These are phyloP conservation scores for Drosophila kokeensis DNA, from an alignment of 2,888 invertebrate genomes.

Conservation along the genomic window DNA sequence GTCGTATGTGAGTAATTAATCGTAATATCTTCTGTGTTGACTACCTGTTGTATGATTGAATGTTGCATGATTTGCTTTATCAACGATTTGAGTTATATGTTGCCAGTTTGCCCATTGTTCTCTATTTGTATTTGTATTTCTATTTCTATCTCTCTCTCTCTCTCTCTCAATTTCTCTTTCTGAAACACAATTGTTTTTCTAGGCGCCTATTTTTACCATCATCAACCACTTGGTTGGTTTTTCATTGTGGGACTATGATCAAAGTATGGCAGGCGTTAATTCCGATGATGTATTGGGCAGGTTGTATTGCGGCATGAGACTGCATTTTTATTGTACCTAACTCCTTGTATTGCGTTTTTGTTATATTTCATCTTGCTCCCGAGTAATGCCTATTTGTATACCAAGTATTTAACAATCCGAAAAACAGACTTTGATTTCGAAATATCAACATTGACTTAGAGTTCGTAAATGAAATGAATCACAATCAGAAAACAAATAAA, in stretches of 20 bases:
- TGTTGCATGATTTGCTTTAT: constrained; percentile 42
- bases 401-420: not conserved
- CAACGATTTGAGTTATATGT: constrained; percentile 6
- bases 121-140: constrained; percentile 12
- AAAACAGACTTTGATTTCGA: constrained; percentile 1
- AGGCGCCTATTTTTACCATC: constrained; percentile 90
- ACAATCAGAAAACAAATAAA: not conserved
- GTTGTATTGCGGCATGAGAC: constrained; percentile 86
- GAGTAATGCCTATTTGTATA: constrained; percentile 12
- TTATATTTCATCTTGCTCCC: constrained; percentile 33
- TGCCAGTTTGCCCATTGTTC: constrained; percentile 7
- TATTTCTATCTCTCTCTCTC: constrained; percentile 28
- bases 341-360: constrained; percentile 37
- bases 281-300: constrained; percentile 94
- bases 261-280: constrained; percentile 90
- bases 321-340: constrained; percentile 39
- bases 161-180: constrained; percentile 29
- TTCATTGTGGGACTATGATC: constrained; percentile 94
- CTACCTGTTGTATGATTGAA: constrained; percentile 5
- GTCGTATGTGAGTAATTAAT: constrained; percentile 62
- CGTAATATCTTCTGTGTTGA: constrained; percentile 29
- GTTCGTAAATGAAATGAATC: not conserved
- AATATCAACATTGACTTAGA: not conserved
- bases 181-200: constrained; percentile 73
- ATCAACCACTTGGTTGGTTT: constrained; percentile 91